These are phyloP conservation scores for Schizopygopsis malacanthus DNA, from an alignment of 2,797 vertebrate species.

Conservation along the genomic window DNA sequence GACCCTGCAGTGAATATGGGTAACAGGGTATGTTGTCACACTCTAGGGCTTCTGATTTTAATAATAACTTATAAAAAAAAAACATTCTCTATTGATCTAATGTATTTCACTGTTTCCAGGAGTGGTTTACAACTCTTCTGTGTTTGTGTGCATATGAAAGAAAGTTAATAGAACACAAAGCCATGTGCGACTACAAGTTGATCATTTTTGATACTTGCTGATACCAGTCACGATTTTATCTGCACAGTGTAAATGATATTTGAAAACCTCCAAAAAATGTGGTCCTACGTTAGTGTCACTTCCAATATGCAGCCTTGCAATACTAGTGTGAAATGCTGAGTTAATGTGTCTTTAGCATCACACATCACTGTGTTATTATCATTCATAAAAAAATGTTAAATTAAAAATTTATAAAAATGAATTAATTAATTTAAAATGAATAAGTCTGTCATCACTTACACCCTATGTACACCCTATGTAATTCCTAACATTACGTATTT, in stretches of 20 bases:
- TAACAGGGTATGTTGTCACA: neutral
- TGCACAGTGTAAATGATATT: neutral
- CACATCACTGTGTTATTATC: slow-evolving; percentile 1
- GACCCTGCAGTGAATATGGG: neutral
- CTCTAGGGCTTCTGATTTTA: neutral
- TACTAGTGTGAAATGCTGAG: slow-evolving; percentile 23
- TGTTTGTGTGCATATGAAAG: neutral
- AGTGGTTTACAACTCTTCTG: neutral
- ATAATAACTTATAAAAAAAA: neutral
- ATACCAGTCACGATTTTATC: neutral
- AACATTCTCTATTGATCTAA: neutral
- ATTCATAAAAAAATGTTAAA: slow-evolving; percentile 2
- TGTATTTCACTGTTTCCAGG: neutral
- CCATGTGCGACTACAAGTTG: neutral
- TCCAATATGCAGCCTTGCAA: neutral
- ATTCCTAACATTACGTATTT: neutral
- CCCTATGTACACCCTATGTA: neutral
- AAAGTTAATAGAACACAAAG: neutral
- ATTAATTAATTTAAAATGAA: neutral
- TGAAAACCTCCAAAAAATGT: neutral
- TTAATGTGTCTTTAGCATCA: slow-evolving; percentile 5
- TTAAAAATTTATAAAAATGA: neutral
- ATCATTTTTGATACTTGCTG: neutral
- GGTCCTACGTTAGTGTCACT: slow-evolving; percentile 11
- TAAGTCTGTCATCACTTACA: neutral